These are phyloP conservation scores for Limnodromus scolopaceus DNA, from an alignment of 2,797 vertebrate genomes.

Conservation along the genomic window DNA sequence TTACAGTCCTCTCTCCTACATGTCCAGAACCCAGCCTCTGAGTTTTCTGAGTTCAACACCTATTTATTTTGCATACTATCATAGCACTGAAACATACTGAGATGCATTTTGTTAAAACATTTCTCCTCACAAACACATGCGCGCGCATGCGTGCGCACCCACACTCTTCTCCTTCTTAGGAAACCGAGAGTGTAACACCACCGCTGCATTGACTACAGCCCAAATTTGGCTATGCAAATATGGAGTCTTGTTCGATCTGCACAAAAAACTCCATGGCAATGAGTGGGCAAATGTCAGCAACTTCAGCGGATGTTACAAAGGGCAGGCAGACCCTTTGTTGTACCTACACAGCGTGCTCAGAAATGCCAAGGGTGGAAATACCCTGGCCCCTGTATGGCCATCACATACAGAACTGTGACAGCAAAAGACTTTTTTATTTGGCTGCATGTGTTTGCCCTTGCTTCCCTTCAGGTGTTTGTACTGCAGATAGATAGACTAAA, in stretches of 20 bases:
- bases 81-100: background rate
- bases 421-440: background rate
- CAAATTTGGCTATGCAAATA: background rate
- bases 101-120: background rate
- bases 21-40: background rate
- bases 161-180: background rate
- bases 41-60: background rate
- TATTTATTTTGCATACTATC: background rate
- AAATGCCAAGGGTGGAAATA: background rate
- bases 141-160: too few relatives aligned
- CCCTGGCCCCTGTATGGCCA: background rate
- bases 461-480: background rate
- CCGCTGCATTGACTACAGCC: background rate
- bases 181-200: background rate
- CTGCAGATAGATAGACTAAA: background rate
- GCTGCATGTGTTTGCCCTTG: background rate
- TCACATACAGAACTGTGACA: background rate
- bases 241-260: background rate
- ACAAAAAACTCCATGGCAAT: background rate
- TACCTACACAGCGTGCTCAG: background rate
- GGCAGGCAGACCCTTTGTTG: background rate
- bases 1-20: background rate
- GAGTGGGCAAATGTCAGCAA: background rate
- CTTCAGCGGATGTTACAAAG: accelerated
- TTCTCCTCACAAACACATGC: background rate